Conservation (phyloP, 2,797 vertebrate genomes). For the Lutra lutra region DNA sequence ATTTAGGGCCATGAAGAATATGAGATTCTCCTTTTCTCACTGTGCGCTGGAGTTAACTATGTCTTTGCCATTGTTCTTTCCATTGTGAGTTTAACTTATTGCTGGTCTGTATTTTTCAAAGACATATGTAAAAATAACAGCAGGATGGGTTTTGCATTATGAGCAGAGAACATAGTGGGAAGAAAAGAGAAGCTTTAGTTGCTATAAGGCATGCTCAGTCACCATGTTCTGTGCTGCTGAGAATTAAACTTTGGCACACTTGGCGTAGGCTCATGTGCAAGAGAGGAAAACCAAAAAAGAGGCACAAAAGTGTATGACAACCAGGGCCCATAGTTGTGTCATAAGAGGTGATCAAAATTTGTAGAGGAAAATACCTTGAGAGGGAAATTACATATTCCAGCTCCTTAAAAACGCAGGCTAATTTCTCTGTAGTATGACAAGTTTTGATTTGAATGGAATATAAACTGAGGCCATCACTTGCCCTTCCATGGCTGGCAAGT, state of each 20-base stretch:
- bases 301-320: background rate
- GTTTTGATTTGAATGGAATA: background rate
- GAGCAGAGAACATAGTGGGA: background rate
- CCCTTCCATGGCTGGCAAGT: background rate
- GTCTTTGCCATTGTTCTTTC: background rate
- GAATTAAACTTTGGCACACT: background rate
- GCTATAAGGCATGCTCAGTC: background rate
- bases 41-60: background rate
- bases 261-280: background rate
- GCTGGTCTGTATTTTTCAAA: background rate
- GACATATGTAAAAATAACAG: background rate
- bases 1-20: constrained; percentile 14
- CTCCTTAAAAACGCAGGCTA: background rate
- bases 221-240: background rate
- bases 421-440: background rate
- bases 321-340: background rate
- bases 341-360: background rate
- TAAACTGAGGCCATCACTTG: background rate
- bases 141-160: background rate
- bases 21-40: background rate
- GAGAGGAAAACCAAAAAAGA: background rate
- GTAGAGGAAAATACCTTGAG: background rate
- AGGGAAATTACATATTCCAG: background rate
- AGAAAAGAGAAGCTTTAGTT: background rate
- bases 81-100: background rate